A percentile compares a stretch with the other conserved stretches of the same genome.
phyloP scores from a whole-genome alignment of 2,113 vertebrate genomes.

The Orthochromis indermauri region DNA sequence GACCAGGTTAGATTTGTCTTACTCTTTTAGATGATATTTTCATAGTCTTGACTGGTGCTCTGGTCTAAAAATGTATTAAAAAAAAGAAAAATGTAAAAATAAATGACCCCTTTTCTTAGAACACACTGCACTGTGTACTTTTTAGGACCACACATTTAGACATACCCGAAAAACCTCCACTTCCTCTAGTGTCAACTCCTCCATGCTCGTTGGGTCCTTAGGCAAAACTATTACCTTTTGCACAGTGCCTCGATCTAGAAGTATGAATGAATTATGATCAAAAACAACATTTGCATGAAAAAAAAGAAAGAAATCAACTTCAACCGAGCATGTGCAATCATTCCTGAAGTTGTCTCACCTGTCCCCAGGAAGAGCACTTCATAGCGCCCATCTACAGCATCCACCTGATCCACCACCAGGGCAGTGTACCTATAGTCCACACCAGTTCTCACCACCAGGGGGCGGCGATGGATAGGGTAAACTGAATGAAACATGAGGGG shows the following conservation, averaged over 20 bases:
- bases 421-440: conserved; percentile 79
- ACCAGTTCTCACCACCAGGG: conserved; percentile 77
- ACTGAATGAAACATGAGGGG: conserved; percentile 80
- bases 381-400: conserved; percentile 78
- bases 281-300: background rate
- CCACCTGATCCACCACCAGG: conserved; percentile 78
- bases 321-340: rapidly evolving
- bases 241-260: conserved; percentile 75
- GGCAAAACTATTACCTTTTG: conserved; percentile 81
- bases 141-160: background rate
- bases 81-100: background rate
- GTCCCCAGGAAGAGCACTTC: conserved; percentile 81
- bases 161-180: conserved; percentile 79
- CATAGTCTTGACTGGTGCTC: conserved; percentile 76
- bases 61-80: conserved; percentile 50
- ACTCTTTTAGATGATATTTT: conserved; percentile 83
- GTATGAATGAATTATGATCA: background rate
- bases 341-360: conserved; percentile 50
- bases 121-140: background rate
- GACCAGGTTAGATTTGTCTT: background rate
- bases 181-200: conserved; percentile 78
- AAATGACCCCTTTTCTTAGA: background rate
- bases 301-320: background rate
- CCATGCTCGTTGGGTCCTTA: conserved; percentile 70
- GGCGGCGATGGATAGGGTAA: conserved; percentile 77